These are phyloP conservation scores for Urocynchramus pylzowi DNA, from an alignment of 2,113 vertebrate species.

Conservation along the genomic window DNA sequence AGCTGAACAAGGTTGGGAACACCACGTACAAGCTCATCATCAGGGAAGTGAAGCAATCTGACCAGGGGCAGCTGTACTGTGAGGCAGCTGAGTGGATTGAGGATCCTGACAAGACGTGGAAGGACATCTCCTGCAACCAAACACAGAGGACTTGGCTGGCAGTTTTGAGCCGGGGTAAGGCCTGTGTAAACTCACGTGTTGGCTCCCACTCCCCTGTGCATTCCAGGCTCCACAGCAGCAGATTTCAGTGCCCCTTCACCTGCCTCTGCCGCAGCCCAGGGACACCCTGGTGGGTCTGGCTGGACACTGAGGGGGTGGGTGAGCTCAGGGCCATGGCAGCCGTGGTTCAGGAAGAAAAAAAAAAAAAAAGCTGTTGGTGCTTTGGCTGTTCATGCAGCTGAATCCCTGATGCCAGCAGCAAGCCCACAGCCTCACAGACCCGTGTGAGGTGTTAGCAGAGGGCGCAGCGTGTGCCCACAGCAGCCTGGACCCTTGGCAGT, in stretches of 20 bases:
- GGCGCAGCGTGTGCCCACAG: fast-evolving
- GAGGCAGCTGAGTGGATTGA: constrained; percentile 85
- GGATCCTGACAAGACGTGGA: constrained; percentile 86
- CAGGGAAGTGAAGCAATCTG: constrained; percentile 58
- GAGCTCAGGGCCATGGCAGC: neutral
- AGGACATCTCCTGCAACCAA: constrained; percentile 71
- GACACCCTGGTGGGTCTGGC: neutral
- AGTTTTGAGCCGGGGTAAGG: constrained; percentile 55
- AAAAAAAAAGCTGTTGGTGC: neutral
- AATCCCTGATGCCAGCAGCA: fast-evolving
- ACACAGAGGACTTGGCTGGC: constrained; percentile 9
- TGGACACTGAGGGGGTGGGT: fast-evolving
- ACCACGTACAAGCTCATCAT: constrained; percentile 76
- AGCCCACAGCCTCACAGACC: fast-evolving
- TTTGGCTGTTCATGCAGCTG: fast-evolving
- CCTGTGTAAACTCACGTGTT: fast-evolving
- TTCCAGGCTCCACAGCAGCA: neutral
- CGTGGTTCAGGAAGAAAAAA: neutral
- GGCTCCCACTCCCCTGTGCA: neutral
- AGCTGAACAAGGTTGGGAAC: constrained; percentile 77
- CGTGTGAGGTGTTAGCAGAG: fast-evolving
- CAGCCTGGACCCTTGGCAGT: neutral
- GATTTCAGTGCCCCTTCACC: neutral
- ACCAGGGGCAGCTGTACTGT: constrained; percentile 82
- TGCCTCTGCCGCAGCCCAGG: fast-evolving